phyloP scores from a whole-genome alignment of 2,797 vertebrate species.

The Gambusia yucatana region DNA sequence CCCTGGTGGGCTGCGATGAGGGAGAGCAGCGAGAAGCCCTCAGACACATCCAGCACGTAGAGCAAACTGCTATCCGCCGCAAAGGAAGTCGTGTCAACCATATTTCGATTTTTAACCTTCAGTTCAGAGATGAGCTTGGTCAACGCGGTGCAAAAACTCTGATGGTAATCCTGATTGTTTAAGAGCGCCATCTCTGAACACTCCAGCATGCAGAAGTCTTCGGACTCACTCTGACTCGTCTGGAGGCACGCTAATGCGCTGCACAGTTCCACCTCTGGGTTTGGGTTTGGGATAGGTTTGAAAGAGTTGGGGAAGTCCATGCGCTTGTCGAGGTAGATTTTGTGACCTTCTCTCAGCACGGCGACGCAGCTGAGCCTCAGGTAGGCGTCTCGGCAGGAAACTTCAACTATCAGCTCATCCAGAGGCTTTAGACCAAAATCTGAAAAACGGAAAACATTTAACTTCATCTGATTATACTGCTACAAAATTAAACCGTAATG shows the following conservation, averaged over 20 bases:
- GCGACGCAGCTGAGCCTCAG: conserved; percentile 88
- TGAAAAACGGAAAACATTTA: conserved; percentile 34
- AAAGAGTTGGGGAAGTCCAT: not conserved
- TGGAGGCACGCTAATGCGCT: conserved; percentile 91
- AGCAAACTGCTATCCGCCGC: conserved; percentile 71
- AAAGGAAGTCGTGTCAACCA: not conserved
- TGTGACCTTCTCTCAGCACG: conserved; percentile 70
- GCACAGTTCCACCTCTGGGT: conserved; percentile 91
- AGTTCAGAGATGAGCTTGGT: conserved; percentile 83
- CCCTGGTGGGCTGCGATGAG: conserved; percentile 89
- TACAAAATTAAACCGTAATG: not conserved
- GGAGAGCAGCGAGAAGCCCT: conserved; percentile 94
- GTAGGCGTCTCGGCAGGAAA: conserved; percentile 91
- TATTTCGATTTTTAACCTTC: conserved; percentile 60
- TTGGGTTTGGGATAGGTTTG: conserved; percentile 46
- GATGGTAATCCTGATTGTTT: conserved; percentile 88
- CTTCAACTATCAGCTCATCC: conserved; percentile 88
- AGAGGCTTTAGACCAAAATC: conserved; percentile 84
- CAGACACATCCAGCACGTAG: conserved; percentile 93
- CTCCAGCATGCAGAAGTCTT: conserved; percentile 86
- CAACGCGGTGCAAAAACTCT: conserved; percentile 86
- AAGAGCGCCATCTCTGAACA: conserved; percentile 92
- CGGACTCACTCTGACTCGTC: conserved; percentile 73
- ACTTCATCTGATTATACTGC: not conserved
- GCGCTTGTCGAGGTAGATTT: conserved; percentile 59